Evolutionary conservation across 2,113 vertebrate genomes (phyloP), one percentile per base, ranked within the genome.

Genomic region (Hymenochirus boettgeri): DNA sequence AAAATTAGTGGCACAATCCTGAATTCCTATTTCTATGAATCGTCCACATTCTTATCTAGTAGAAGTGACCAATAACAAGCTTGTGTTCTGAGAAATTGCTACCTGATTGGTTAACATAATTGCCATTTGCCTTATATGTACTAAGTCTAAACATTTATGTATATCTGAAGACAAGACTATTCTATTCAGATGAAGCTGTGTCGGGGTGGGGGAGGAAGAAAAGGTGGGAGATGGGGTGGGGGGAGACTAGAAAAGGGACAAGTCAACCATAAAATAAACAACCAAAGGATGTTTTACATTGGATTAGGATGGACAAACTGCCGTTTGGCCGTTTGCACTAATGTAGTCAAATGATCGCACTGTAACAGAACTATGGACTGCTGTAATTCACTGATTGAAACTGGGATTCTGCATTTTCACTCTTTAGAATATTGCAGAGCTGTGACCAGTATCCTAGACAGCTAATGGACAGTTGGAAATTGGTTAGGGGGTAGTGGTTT

Each of bases 291-390:
- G 62, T 76, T 23, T 48, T 76, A 70, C 31, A 1, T 39, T 1
- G 47, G 62, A 74, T 61, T 69, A 17, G 72, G 17, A 73, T 10
- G 62, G 65, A 50, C 3, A 2, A 19, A 67, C 77, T 54, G 61
- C 69, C 45, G 60, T 78, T 71, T 19, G 75, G 79, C 75, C 79
- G 82, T 83, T 92, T 96, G 93, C 93, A 96, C 95, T 94, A 90
- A 87, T 70, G 12, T 74, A 66, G 71, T 70, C 37, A 39, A 80
- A 72, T 74, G 8, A 73, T 61, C n/a, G 71, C 76, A 62, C 73
- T n/a, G 7, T 69, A 78, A 75, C 69, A 15, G 72, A 76, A 75
- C 74, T 77, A 73, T 75, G 78, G 76, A 74, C 35, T 65, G 72
- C 80, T 74, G 77, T 71, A 74, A 75, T 15, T 70, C 7, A 0